Base-by-base conservation (phyloP, 2,113 vertebrate species). In the Capreolus pygargus region DNA sequence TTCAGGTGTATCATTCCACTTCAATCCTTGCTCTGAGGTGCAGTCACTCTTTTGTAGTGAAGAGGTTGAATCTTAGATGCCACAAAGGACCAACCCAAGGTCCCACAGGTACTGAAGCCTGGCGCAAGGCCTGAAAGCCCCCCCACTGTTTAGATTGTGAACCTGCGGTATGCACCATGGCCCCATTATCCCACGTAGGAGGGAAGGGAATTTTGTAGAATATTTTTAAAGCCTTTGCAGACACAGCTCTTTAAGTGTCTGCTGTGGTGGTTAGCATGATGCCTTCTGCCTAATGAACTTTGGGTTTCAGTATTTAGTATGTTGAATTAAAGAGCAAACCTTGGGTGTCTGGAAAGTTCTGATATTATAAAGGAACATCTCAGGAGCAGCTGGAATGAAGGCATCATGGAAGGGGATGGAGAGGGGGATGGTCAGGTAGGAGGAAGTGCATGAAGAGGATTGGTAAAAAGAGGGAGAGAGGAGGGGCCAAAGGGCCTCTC, bases 201-300 rank as follows among this genome's bases (percentile, higher is more conserved):
- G 39, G 70, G 47, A 50, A 81, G 28, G 57, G 60, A 93, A 47
- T 52, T 45, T 33, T 70, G 45, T 54, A n/a, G 11, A 83, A 54
- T 12, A 14, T 55, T 95, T 96, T 67, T 39, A 74, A 81, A 89
- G 61, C 16, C 52, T 96, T 86, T 86, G 36, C 13, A 50, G n/a
- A 39, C 15, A 36, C 3, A 85, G 60, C 23, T 57, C 43, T 89
- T 39, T 21, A 23, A 10, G 11, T 36, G 10, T 61, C 33, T 79
- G 7, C 21, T 70, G 1, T 30, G 16, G 76, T 55, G 28, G 67
- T 89, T 79, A 30, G 45, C 30, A 13, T 79, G 95, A 79, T 54
- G 39, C 15, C 45, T 92, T 74, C 50, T 14, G 33, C 23, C 57
- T 30, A 27, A 43, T 23, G 70, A 86, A 67, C 16, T 55, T 64